Base-by-base conservation (phyloP, 2,888 invertebrate species). In the Ornithoptera alexandrae region DNA sequence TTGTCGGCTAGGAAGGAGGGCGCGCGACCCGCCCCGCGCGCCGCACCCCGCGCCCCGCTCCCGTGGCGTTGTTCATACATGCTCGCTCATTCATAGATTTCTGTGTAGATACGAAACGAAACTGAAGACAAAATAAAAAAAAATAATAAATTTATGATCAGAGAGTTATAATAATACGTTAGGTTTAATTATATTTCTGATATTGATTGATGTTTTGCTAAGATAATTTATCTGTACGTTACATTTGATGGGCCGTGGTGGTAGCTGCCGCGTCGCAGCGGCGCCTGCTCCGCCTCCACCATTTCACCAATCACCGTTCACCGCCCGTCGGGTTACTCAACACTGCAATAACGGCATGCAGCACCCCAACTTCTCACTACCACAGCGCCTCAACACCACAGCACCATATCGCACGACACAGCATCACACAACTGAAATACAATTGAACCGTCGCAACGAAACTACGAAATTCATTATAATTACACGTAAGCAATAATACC, bases 161-260 rank as follows among this genome's bases (percentile, higher is more conserved):
- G 87, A 89, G 87, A 90, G 87, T 88, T 91, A 88, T 90, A 89
- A 88, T 89, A 90, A 90, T 91, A 84, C 85, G 89, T 89, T 90
- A 90, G 90, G 87, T 90, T 90, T 90, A 90, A 90, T 91, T 88
- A 90, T 90, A 90, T 90, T 89, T 88, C 90, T 87, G 90, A 90
- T 89, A 90, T 90, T 90, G 88, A 88, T 90, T 89, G 86, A 91
- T 90, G 91, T 92, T 91, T 90, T 89, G 89, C 90, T 90, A 86
- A 90, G 88, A 90, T 89, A 82, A 89, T 89, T 90, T 89, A 89
- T 91, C 86, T 83, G 84, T 84, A 82, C 85, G 90, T 90, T 87
- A 87, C 83, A 87, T 88, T 85, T 85, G 84, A 80, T 78, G 82
- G 76, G 78, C 84, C 80, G 85, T 46, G 46, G 50, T 62, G 24